A percentile compares a stretch with the other conserved stretches of the same genome.
These are phyloP conservation scores for Lumbricus terrestris DNA, from an alignment of 2,888 invertebrate genomes.

Conservation along the genomic window DNA sequence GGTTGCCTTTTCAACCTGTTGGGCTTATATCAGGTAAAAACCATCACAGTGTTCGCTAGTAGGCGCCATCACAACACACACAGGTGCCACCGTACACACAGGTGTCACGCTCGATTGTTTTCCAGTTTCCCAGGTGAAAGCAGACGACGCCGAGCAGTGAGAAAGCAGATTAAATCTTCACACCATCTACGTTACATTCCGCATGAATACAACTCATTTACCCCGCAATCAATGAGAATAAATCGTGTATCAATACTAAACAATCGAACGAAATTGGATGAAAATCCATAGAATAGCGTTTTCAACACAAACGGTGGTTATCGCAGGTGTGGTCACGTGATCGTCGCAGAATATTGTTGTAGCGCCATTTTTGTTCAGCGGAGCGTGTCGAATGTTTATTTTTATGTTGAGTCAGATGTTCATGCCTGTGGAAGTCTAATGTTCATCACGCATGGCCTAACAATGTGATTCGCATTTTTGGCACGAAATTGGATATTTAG, in stretches of 20 bases:
- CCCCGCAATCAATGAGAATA: background rate
- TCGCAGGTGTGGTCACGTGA: slow-evolving; percentile 6
- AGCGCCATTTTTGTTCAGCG: background rate
- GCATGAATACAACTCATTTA: background rate
- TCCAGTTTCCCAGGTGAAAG: slow-evolving; percentile 3
- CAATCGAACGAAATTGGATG: background rate
- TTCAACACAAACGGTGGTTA: background rate
- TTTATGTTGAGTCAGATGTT: too few relatives aligned
- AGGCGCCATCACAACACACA: background rate
- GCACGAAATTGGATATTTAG: too few relatives aligned
- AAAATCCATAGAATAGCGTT: background rate
- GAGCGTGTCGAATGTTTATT: background rate
- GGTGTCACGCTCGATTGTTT: background rate
- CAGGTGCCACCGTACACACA: background rate
- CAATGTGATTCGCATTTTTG: too few relatives aligned
- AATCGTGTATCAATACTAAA: background rate
- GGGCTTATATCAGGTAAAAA: background rate
- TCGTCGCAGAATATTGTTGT: background rate
- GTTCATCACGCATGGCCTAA: background rate
- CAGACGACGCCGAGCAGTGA: background rate
- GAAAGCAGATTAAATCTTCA: background rate
- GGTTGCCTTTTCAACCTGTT: background rate
- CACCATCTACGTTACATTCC: background rate
- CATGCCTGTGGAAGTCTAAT: background rate
- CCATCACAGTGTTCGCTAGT: background rate